Conservation (phyloP, 2,113 vertebrate species). For the Lagopus muta region DNA sequence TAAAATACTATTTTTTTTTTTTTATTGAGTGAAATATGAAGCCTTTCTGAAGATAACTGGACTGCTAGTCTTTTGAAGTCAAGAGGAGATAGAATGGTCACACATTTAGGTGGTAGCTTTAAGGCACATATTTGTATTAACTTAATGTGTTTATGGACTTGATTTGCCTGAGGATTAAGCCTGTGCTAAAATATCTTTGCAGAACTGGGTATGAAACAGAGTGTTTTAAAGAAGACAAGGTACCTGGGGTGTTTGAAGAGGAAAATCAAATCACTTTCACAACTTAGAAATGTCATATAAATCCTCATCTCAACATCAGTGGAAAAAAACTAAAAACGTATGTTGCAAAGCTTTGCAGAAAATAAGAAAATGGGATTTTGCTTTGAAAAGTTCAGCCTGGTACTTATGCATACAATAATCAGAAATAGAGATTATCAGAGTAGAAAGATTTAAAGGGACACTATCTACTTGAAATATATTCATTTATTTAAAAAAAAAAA, state of each 20-base stretch:
- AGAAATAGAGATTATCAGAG: slow-evolving; percentile 27
- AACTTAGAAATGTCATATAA: slow-evolving; percentile 40
- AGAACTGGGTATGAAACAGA: neutral
- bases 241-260: slow-evolving; percentile 18
- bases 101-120: neutral
- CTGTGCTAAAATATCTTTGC: slow-evolving; percentile 4
- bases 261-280: slow-evolving; percentile 25
- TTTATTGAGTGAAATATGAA: neutral
- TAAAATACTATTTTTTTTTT: no score
- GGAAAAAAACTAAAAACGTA: neutral
- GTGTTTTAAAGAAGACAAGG: neutral
- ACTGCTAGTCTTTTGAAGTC: slow-evolving; percentile 12
- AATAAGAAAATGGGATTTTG: slow-evolving; percentile 5
- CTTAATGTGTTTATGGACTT: neutral
- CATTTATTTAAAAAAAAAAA: neutral
- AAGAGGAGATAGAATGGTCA: neutral
- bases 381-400: slow-evolving; percentile 48
- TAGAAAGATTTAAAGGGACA: slow-evolving; percentile 15
- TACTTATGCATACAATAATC: slow-evolving; percentile 22
- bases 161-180: slow-evolving; percentile 15
- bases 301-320: slow-evolving; percentile 18
- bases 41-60: neutral
- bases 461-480: neutral
- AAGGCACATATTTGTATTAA: neutral
- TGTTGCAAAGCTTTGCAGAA: slow-evolving; percentile 10